phyloP scores from a whole-genome alignment of 2,797 vertebrate genomes.

The Sarcophilus harrisii region DNA sequence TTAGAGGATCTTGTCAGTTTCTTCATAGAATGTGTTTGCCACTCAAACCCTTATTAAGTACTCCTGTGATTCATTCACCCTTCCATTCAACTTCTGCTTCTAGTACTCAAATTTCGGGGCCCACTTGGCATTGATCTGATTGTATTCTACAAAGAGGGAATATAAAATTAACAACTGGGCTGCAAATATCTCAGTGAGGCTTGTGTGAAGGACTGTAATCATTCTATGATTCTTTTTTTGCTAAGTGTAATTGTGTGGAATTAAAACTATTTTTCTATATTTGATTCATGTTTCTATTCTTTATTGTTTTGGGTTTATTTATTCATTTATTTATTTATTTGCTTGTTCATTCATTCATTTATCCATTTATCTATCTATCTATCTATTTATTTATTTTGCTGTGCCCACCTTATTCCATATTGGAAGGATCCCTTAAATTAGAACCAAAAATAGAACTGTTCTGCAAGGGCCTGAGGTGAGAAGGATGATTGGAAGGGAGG shows the following conservation, averaged over 20 bases:
- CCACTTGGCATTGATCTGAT: neutral
- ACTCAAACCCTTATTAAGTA: neutral
- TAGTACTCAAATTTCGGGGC: neutral
- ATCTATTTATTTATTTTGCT: neutral
- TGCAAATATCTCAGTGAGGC: neutral
- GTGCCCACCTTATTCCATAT: neutral
- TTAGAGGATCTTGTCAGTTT: neutral
- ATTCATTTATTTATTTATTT: no score
- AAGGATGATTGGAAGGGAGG: no score
- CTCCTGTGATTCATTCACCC: neutral
- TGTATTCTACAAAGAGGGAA: neutral
- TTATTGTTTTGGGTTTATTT: no score
- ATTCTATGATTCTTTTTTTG: neutral
- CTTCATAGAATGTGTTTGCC: neutral
- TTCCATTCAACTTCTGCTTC: neutral
- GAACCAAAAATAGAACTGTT: neutral
- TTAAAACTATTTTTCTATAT: neutral
- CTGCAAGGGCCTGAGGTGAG: neutral
- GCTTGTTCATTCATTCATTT: no score
- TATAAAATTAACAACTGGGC: neutral
- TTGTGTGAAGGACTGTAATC: neutral
- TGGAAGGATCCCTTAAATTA: neutral
- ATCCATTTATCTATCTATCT: no score
- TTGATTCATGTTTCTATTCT: neutral
- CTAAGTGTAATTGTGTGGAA: neutral